Evolutionary conservation across 2,888 invertebrate species (phyloP), one percentile per base, ranked within the genome.

Genomic region (Drosophila eohydei): DNA sequence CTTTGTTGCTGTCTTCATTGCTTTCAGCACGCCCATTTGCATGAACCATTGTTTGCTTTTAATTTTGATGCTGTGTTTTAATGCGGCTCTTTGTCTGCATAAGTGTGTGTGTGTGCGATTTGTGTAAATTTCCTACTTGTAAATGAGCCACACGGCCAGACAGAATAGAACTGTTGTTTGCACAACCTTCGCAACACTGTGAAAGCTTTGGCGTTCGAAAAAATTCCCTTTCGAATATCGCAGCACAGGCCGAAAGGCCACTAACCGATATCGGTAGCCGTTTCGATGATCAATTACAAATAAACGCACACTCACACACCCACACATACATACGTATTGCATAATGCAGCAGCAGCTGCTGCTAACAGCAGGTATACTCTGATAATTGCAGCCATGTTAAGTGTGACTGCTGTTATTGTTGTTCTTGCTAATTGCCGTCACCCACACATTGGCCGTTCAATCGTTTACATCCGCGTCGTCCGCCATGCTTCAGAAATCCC

Each of bases 111-210:
- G 32, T 26, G 8, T 65, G 69, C 61, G 83, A 74, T 78, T 81
- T 81, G 82, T 87, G 82, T 87, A 76, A 84, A 71, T 83, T 83
- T 83, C 88, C 85, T 87, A 68, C 55, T 71, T 79, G 78, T 78
- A 78, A 65, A 43, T 40, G 41, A 44, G 48, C 30, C 16, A 48
- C 60, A 65, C 16, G 16, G 11, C 52, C 36, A n/a, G 11, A 54
- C 63, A 72, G 81, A 71, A 83, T 84, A 71, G 79, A 55, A 66
- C 59, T 66, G 62, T 40, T 65, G 56, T 84, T 82, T 81, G 76
- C 59, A 63, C 74, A 83, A 79, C 83, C 83, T 83, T 83, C 80
- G 55, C 46, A 30, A 51, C 34, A 44, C 54, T 80, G 66, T 64
- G 69, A 77, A 77, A 78, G 79, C 62, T 76, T 32, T 32, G 8